Evolutionary conservation across 2,888 invertebrate genomes (phyloP).

Genomic region (Patella ulyssiponensis): DNA sequence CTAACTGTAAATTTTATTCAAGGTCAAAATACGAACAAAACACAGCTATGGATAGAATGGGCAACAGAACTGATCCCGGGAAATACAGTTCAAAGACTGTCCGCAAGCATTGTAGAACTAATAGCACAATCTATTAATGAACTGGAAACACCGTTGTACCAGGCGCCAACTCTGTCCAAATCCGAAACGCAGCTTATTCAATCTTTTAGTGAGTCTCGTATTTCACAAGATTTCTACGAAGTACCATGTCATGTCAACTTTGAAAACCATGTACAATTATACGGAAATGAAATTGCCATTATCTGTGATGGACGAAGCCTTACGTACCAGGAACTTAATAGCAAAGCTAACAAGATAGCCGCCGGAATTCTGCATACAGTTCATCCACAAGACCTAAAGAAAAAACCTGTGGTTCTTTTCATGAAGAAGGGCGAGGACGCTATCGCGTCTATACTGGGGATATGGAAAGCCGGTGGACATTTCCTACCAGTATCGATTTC

Average conservation of each 20-base stretch:
- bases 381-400: neutral
- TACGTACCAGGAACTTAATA: neutral
- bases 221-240: neutral
- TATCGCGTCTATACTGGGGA: conserved; percentile 20
- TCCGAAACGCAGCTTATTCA: neutral
- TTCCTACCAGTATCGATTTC: conserved; percentile 18
- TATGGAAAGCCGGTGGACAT: conserved; percentile 25
- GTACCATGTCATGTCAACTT: neutral
- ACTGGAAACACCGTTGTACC: neutral
- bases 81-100: neutral
- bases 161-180: neutral
- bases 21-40: neutral
- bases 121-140: neutral
- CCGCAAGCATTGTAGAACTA: neutral
- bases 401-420: neutral
- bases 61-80: neutral
- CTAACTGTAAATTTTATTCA: neutral
- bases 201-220: neutral
- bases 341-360: neutral
- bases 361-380: neutral
- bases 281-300: neutral
- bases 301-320: neutral
- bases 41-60: neutral
- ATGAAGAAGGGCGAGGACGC: conserved; percentile 11
- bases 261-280: neutral